Evolutionary conservation across 2,888 invertebrate genomes (phyloP).

Genomic region (Seira ritae): DNA sequence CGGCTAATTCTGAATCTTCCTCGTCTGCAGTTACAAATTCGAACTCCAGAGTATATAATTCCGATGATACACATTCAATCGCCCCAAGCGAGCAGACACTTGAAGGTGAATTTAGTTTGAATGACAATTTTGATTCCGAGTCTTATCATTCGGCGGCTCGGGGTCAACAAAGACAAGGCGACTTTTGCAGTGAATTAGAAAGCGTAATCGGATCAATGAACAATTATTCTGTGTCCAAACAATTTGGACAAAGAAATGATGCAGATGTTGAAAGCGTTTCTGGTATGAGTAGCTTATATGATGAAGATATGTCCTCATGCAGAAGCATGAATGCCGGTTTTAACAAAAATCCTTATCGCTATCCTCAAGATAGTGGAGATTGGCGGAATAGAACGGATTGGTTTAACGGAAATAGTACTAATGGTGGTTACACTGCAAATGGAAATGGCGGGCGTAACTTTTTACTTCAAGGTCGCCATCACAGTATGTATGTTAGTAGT

Average conservation of each 20-base stretch:
- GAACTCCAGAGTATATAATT: constrained; percentile 26
- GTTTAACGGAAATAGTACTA: constrained; percentile 26
- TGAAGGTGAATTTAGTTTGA: constrained; percentile 38
- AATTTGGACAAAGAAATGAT: constrained; percentile 17
- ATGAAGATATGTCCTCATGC: background rate
- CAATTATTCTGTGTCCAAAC: constrained; percentile 35
- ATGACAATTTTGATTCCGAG: constrained; percentile 37
- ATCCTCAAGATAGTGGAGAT: constrained; percentile 42
- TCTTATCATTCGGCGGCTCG: constrained; percentile 35
- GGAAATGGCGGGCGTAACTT: constrained; percentile 21
- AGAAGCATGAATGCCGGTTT: constrained; percentile 20
- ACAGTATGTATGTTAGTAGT: constrained; percentile 49
- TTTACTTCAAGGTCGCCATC: constrained; percentile 45
- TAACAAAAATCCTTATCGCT: constrained; percentile 11
- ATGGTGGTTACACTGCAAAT: background rate
- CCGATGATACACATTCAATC: constrained; percentile 45
- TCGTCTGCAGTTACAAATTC: background rate
- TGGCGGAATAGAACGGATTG: constrained; percentile 46
- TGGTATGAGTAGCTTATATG: constrained; percentile 46
- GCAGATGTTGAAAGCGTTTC: constrained; percentile 50
- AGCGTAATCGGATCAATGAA: constrained; percentile 69
- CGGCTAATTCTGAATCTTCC: too few species aligned
- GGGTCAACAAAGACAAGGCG: constrained; percentile 51
- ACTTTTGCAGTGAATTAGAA: constrained; percentile 68
- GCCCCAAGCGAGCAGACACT: constrained; percentile 30